Conservation (phyloP, 1,140 invertebrate genomes). For the Atta texana region DNA sequence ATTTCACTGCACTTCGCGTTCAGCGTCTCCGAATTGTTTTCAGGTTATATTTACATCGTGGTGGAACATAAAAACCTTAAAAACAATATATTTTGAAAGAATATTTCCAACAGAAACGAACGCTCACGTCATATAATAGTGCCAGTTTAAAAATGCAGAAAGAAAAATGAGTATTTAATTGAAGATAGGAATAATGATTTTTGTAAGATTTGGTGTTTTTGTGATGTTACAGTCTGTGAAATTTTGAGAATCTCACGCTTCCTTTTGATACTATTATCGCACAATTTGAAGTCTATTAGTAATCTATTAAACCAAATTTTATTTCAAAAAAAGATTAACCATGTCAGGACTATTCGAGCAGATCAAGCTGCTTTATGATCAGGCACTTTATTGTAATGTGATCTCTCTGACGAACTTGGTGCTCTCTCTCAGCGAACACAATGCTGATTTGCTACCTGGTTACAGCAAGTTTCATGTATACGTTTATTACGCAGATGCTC, state of each 20-base stretch:
- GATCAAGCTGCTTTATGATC: constrained; percentile 87
- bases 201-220: background rate
- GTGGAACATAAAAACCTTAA: background rate
- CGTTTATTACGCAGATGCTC: constrained; percentile 90
- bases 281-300: background rate
- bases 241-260: background rate
- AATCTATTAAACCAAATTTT: background rate
- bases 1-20: too few relatives aligned
- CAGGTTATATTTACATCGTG: background rate
- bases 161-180: background rate
- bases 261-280: background rate
- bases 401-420: constrained; percentile 88
- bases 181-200: background rate
- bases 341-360: constrained; percentile 87
- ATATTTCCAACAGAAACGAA: background rate
- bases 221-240: background rate
- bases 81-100: background rate
- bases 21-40: background rate
- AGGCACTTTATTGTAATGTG: constrained; percentile 84
- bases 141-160: background rate
- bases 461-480: constrained; percentile 89
- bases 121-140: background rate
- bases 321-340: background rate
- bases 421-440: constrained; percentile 89
- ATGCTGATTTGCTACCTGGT: constrained; percentile 87